Base-by-base conservation (phyloP, 2,113 vertebrate genomes). In the Fregata magnificens region DNA sequence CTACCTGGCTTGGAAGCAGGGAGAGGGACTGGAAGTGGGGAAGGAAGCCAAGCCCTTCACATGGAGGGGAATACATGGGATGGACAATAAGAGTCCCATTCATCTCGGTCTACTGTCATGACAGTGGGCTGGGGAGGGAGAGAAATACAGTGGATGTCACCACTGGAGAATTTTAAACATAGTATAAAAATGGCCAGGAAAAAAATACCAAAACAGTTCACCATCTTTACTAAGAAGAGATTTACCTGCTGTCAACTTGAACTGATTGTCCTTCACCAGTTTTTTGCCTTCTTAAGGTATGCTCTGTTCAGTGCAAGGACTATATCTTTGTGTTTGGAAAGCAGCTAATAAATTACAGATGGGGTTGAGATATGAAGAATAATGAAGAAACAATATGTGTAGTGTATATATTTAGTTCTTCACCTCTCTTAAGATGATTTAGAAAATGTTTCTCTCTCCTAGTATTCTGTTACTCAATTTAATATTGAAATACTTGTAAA, bases 401-500 rank as follows among this genome's bases (percentile, higher is more conserved):
- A 32, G 44, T 89, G 3, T 34, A 49, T 55, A 36, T 76, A 15
- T 38, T 81, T 84, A 47, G 17, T 59, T 89, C 16, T 87, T 91
- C 28, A 56, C 22, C 10, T 70, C 29, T 92, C 53, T 56, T 63
- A 34, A 71, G 31, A 31, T 59, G 6, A 53, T 86, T 61, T 86
- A 66, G 45, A 78, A 77, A 53, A 67, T 55, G 3, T 28, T 77
- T 65, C 16, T 83, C 34, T 79, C 31, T 86, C 53, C 22, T 73
- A 62, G 29, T 62, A 26, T 79, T 90, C 49, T 73, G 13, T 71
- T 88, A 49, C 16, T 69, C 28, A 32, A 32, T 89, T 56, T 86
- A 91, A 61, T 93, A 91, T 61, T 94, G 81, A 93, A 95, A 50
- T 85, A 67, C 44, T 85, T 71, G 28, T 58, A 3, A 66, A 86